Percentiles rank a stretch among this genome's conserved stretches.
Conservation (phyloP, 2,797 vertebrate genomes). For the Acropternis orthonyx region DNA sequence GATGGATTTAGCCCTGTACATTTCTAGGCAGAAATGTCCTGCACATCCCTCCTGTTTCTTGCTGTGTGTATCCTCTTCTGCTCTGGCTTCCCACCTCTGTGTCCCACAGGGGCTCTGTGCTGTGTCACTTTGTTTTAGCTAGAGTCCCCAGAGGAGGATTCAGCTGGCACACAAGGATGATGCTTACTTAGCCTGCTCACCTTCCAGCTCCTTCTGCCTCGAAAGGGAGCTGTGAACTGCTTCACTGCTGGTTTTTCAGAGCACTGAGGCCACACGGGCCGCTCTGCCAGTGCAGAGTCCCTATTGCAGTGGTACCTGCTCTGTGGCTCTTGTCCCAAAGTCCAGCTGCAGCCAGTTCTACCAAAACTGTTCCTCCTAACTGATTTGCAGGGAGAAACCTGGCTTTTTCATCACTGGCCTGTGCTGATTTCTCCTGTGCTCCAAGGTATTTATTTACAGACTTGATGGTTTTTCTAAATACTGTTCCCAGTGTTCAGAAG, state of each 20-base stretch:
- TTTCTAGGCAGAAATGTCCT: background rate
- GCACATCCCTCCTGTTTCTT: background rate
- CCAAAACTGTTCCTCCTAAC: background rate
- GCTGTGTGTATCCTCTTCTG: background rate
- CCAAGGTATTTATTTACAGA: background rate
- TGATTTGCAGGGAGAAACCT: background rate
- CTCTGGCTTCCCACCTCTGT: background rate
- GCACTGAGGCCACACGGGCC: background rate
- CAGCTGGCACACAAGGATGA: background rate
- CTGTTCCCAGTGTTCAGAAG: background rate
- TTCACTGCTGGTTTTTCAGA: background rate
- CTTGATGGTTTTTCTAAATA: background rate
- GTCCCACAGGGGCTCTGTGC: background rate
- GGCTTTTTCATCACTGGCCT: background rate
- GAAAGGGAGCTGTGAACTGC: background rate
- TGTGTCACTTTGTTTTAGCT: accelerated
- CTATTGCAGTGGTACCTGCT: accelerated
- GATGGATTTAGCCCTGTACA: background rate
- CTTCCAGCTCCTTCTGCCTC: background rate
- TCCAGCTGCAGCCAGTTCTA: background rate
- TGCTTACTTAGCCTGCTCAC: background rate
- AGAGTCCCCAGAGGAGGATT: background rate
- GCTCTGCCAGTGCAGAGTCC: accelerated
- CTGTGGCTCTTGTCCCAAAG: accelerated
- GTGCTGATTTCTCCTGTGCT: background rate